Conservation (phyloP, 2,113 vertebrate species). For the Centropus bengalensis region DNA sequence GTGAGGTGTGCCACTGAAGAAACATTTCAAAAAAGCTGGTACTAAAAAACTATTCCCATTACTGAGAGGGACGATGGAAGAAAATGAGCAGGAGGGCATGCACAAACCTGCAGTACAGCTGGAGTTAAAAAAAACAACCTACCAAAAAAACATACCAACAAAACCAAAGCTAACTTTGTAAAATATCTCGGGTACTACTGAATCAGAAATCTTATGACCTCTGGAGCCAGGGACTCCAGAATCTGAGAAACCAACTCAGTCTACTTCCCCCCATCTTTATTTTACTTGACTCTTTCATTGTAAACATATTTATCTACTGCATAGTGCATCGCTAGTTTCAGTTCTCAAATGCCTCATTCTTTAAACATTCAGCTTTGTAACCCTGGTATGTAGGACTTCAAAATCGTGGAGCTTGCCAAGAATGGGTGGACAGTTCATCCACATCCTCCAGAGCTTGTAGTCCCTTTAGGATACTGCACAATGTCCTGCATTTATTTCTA, state of each 20-base stretch:
- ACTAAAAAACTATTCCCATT: not conserved
- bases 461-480: not conserved
- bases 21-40: not conserved
- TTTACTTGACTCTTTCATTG: not conserved
- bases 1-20: not conserved
- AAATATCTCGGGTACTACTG: not conserved
- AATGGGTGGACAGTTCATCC: slow-evolving; percentile 21
- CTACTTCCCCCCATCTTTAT: not conserved
- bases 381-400: not conserved
- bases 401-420: not conserved
- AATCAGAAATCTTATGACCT: not conserved
- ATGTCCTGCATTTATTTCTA: not conserved
- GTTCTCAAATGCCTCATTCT: slow-evolving; percentile 37
- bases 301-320: not conserved
- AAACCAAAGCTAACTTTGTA: not conserved
- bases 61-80: not conserved
- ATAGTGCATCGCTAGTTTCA: not conserved
- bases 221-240: not conserved
- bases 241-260: not conserved
- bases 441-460: not conserved
- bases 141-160: not conserved
- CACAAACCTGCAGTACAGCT: not conserved
- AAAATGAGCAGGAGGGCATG: not conserved
- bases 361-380: not conserved
- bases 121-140: not conserved